Evolutionary conservation across 2,797 vertebrate genomes (phyloP).

Genomic region (Threskiornis aethiopicus): DNA sequence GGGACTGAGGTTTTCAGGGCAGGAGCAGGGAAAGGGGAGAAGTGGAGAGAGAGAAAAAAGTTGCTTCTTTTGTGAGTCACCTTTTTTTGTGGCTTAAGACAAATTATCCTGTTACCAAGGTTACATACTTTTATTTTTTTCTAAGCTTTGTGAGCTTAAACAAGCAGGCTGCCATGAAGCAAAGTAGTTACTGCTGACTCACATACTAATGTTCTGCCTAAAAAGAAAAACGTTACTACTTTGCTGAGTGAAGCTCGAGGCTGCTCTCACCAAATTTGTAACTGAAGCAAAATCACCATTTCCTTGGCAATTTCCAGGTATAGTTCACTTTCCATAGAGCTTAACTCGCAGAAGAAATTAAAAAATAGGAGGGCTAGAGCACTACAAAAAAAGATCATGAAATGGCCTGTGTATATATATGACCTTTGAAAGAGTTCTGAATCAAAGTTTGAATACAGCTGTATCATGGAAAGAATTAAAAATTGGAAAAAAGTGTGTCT

Average conservation of each 20-base stretch:
- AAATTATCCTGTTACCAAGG: background rate
- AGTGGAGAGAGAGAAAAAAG: background rate
- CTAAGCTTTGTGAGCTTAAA: background rate
- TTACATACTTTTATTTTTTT: background rate
- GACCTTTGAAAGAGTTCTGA: background rate
- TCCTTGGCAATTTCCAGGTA: background rate
- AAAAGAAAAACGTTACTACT: background rate
- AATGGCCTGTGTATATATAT: background rate
- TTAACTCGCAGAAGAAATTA: background rate
- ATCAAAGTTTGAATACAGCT: background rate
- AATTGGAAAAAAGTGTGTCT: background rate
- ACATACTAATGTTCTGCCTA: background rate
- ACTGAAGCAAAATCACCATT: background rate
- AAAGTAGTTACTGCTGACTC: slow-evolving; percentile 9
- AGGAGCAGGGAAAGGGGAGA: background rate
- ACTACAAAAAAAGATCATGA: background rate
- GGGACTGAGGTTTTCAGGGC: background rate
- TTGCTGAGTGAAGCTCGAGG: background rate
- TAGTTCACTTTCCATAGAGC: background rate
- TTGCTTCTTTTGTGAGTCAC: background rate
- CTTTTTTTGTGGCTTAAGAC: background rate
- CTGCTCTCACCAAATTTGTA: background rate
- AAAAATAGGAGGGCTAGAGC: background rate
- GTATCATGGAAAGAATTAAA: background rate
- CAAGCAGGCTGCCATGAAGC: background rate